Evolutionary conservation across 2,113 vertebrate genomes (phyloP).

Genomic region (Myxocyprinus asiaticus): DNA sequence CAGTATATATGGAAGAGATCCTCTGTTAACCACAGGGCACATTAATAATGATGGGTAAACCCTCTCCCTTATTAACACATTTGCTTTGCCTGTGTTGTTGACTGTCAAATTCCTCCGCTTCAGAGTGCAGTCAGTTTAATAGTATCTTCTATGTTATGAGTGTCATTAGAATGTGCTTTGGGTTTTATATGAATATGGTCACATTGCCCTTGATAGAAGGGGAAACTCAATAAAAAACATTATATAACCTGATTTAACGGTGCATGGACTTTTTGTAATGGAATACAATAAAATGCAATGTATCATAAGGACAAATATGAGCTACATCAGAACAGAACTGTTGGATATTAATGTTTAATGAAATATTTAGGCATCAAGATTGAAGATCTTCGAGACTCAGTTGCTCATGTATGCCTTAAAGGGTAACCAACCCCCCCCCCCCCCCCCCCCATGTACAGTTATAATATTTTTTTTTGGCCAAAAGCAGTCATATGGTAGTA

Average conservation of each 20-base stretch:
- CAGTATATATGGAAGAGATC: constrained; percentile 1
- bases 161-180: constrained; percentile 48
- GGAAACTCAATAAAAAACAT: constrained; percentile 52
- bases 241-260: constrained; percentile 19
- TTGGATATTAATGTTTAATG: too few relatives aligned
- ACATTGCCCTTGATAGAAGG: constrained; percentile 20
- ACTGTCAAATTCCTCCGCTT: not conserved
- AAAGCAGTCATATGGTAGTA: too few relatives aligned
- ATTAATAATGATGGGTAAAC: not conserved
- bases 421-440: too few relatives aligned
- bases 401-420: too few relatives aligned
- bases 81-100: constrained; percentile 29
- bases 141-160: constrained; percentile 30
- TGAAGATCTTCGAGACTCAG: too few relatives aligned
- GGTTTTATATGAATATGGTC: constrained; percentile 55
- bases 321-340: too few relatives aligned
- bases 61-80: not conserved
- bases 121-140: constrained; percentile 26
- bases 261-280: constrained; percentile 2
- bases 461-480: too few relatives aligned
- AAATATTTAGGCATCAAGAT: too few relatives aligned
- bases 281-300: not conserved
- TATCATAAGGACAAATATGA: not conserved
- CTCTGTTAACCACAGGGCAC: constrained; percentile 13
- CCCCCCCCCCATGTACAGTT: too few relatives aligned